Evolutionary conservation across 2,797 vertebrate species (phyloP).

Genomic region (Taenioides sp.): DNA sequence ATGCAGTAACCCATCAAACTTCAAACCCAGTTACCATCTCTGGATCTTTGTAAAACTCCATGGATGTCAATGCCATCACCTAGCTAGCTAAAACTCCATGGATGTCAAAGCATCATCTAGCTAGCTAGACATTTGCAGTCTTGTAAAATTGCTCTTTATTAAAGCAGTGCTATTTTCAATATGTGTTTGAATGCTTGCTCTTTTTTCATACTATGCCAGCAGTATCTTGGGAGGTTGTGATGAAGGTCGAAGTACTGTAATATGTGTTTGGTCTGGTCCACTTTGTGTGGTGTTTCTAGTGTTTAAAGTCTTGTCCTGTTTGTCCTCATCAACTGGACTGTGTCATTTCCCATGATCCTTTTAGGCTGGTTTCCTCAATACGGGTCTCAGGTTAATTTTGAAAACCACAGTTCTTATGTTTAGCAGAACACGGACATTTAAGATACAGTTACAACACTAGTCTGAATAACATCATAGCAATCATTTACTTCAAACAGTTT

Average conservation of each 20-base stretch:
- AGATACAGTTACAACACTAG: not conserved
- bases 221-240: slow-evolving; percentile 66
- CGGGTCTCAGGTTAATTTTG: slow-evolving; percentile 29
- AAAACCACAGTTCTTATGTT: slow-evolving; percentile 19
- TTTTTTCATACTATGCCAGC: slow-evolving; percentile 73
- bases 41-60: slow-evolving; percentile 71
- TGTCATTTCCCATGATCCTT: slow-evolving; percentile 43
- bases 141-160: slow-evolving; percentile 79
- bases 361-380: slow-evolving; percentile 56
- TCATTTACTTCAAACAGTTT: not conserved
- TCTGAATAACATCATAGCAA: not conserved
- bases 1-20: slow-evolving; percentile 71
- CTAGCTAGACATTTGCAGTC: slow-evolving; percentile 76
- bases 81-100: slow-evolving; percentile 76
- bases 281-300: slow-evolving; percentile 68
- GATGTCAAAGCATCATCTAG: slow-evolving; percentile 75
- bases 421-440: not conserved
- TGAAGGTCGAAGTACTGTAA: slow-evolving; percentile 74
- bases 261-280: slow-evolving; percentile 72
- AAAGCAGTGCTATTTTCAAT: slow-evolving; percentile 80
- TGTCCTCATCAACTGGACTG: slow-evolving; percentile 56
- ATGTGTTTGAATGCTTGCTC: slow-evolving; percentile 74
- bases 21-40: slow-evolving; percentile 71
- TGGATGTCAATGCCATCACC: slow-evolving; percentile 75
- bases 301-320: slow-evolving; percentile 69